Conservation (phyloP, 1,140 invertebrate genomes). For the Lepidostoma basale region DNA sequence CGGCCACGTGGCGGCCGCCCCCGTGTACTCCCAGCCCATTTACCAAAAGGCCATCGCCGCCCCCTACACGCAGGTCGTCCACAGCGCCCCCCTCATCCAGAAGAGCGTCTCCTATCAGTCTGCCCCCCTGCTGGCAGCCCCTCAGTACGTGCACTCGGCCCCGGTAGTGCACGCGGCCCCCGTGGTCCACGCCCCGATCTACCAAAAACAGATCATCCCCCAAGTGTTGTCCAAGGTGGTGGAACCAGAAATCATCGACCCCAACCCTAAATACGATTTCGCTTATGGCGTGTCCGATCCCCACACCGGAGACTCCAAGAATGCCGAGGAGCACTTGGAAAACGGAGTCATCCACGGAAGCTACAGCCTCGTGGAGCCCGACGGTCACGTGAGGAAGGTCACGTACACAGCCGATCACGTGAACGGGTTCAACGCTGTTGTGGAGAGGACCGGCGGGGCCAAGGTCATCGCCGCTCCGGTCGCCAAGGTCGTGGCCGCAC, state of each 20-base stretch:
- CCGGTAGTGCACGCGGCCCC: constrained; percentile 48
- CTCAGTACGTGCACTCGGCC: constrained; percentile 44
- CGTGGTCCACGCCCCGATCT: constrained; percentile 49
- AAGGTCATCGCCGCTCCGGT: constrained; percentile 51
- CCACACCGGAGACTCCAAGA: constrained; percentile 73
- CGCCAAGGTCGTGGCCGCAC: constrained; percentile 48
- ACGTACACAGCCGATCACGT: constrained; percentile 63
- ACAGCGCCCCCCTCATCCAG: constrained; percentile 33
- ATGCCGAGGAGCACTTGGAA: constrained; percentile 64
- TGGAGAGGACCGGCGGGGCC: constrained; percentile 61
- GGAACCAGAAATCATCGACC: constrained; percentile 66
- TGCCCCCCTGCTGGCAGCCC: constrained; percentile 37
- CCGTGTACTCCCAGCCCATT: constrained; percentile 30
- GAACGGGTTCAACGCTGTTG: constrained; percentile 62
- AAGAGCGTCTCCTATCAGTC: constrained; percentile 11
- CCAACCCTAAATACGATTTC: constrained; percentile 74
- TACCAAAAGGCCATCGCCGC: constrained; percentile 15
- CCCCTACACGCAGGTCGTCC: constrained; percentile 45
- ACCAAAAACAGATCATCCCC: constrained; percentile 41
- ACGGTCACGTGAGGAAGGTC: constrained; percentile 67
- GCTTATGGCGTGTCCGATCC: constrained; percentile 75
- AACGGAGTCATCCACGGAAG: constrained; percentile 68
- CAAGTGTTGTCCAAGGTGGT: constrained; percentile 50
- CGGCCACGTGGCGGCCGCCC: constrained; percentile 35
- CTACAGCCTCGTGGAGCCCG: constrained; percentile 69